Percentiles rank a stretch among this genome's conserved stretches.
Evolutionary conservation across 1,140 invertebrate species (phyloP).

Genomic region (Teleopsis dalmanni): DNA sequence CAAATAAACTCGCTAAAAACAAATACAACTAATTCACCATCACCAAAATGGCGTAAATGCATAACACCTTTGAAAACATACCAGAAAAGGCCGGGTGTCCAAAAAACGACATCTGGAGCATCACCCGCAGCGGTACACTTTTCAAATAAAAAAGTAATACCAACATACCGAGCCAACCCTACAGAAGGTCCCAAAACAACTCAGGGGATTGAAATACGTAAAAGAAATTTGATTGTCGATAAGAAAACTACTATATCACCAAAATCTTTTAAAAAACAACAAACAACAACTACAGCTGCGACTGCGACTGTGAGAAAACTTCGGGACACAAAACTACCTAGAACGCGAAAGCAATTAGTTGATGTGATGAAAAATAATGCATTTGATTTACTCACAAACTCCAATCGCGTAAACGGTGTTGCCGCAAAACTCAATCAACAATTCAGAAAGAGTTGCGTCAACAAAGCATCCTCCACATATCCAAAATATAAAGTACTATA

Average conservation of each 20-base stretch:
- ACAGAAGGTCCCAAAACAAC: conserved; percentile 6
- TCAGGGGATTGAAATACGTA: background rate
- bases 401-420: conserved; percentile 1
- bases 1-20: too few relatives aligned
- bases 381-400: conserved; percentile 23
- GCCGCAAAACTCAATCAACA: conserved; percentile 7
- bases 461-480: conserved; percentile 12
- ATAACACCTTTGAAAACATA: conserved; percentile 23
- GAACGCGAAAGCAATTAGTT: conserved; percentile 20
- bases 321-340: conserved; percentile 7
- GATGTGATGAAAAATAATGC: conserved; percentile 23
- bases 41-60: conserved; percentile 13
- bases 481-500: conserved; percentile 13
- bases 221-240: conserved; percentile 9
- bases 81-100: background rate
- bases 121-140: background rate
- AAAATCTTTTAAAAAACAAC: conserved; percentile 8
- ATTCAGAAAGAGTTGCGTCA: conserved; percentile 11
- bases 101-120: background rate
- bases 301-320: too few relatives aligned
- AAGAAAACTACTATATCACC: conserved; percentile 5
- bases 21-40: background rate
- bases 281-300: background rate
- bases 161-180: conserved; percentile 1
- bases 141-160: background rate